Evolutionary conservation across 2,113 vertebrate species (phyloP).

Genomic region (Falcunculus frontatus): DNA sequence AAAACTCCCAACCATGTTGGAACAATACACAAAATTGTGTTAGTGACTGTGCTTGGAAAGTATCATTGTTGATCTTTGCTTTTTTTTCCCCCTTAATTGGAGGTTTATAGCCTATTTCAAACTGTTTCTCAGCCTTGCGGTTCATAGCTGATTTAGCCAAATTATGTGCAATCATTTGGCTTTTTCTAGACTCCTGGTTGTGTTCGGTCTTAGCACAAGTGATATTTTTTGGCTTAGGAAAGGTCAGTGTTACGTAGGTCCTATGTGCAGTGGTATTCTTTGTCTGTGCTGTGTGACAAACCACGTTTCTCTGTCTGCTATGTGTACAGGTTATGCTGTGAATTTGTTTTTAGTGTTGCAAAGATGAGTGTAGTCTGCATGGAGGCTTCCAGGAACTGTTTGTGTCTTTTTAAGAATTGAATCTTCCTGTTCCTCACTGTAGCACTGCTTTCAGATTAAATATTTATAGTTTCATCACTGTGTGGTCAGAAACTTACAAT

Average conservation of each 20-base stretch:
- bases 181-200: not conserved
- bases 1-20: not conserved
- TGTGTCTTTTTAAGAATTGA: not conserved
- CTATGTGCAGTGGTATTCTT: not conserved
- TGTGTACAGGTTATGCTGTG: not conserved
- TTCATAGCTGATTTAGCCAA: not conserved
- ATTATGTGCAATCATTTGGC: not conserved
- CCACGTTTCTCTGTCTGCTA: not conserved
- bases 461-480: not conserved
- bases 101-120: not conserved
- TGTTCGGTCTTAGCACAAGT: not conserved
- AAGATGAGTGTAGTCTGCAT: not conserved
- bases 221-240: not conserved
- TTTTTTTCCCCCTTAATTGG: rapidly evolving
- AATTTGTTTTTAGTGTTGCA: not conserved
- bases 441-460: not conserved
- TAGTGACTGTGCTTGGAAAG: not conserved
- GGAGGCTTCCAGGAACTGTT: not conserved
- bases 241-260: not conserved
- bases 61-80: not conserved
- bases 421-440: not conserved
- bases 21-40: not conserved
- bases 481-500: not conserved
- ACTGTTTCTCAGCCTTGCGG: not conserved
- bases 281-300: not conserved